Evolutionary conservation across 2,888 invertebrate genomes (phyloP), one percentile per base, ranked within the genome.

Genomic region (Alloplasta piceator): DNA sequence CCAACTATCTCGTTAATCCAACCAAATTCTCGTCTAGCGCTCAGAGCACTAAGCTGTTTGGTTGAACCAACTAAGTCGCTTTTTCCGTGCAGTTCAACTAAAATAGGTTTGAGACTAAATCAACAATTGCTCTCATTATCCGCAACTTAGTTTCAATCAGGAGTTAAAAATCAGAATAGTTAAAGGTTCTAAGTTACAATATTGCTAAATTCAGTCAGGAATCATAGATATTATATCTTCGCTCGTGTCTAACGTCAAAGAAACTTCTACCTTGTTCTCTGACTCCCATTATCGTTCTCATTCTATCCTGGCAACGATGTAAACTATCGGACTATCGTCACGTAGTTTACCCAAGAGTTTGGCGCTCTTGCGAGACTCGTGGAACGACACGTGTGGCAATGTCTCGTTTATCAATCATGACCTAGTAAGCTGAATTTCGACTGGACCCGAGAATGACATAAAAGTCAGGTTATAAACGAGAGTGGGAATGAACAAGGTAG

Each of bases 361-460:
- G 56, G 64, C 64, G 14, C 43, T 36, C 56, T 38, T 26, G 60
- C 4, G 60, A 58, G 58, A 36, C 26, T 26, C n/a, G 72, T 41
- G 26, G 61, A 72, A 72, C 48, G 72, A 63, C 52, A 43, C 39
- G 14, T 26, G 43, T 72, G 72, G 61, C 60, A 72, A 52, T 63
- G 63, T 16, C 26, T 63, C 39, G 41, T 72, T 72, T 63, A 63
- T 52, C 72, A 72, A 72, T 63, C 61, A 72, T 63, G 63, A 72
- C 12, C 36, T 39, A 41, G 61, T 6, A 12, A 72, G 63, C 72
- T 72, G 72, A 63, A 72, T 55, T 64, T 55, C 63, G 72, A 46
- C 48, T 52, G 43, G 46, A 72, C 38, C 55, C 46, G 55, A 63
- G 72, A 63, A 52, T 46, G 55, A 26, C 39, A 60, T 41, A 41